Base-by-base conservation (phyloP, 2,797 vertebrate genomes). In the Ambastaia sidthimunki region DNA sequence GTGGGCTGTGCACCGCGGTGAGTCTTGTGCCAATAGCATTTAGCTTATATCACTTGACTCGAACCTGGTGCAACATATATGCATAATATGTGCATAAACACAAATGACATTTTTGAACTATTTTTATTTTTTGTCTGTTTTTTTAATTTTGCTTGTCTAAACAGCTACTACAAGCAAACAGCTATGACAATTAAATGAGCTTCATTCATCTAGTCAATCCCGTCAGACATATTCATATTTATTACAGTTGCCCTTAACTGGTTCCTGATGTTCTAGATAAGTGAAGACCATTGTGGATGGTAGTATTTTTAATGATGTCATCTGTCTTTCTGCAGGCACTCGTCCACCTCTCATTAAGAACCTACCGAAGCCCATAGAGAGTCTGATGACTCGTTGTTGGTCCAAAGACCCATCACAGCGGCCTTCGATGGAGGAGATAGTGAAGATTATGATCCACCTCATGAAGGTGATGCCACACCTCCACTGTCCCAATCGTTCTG, bases 381-480 rank as follows among this genome's bases (percentile, higher is more conserved):
- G 96, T 88, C 93, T 99, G 88, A 99, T 99, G 98, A 99, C 98
- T 67, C 96, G 97, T 77, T 99, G 98, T 88, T 99, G 98, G 98
- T 98, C 97, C 85, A 99, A 99, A 93, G 98, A 99, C 92, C 98
- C 98, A 13, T 96, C 97, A 55, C 96, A 98, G 85, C 92, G 98
- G 82, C 98, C 98, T 83, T 99, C 98, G 69, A 99, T 99, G 98
- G 98, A 99, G 84, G 98, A 99, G 92, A 99, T 99, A 48, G 96
- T 99, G 85, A 99, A 98, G 93, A 98, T 99, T 92, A 99, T 99
- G 98, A 95, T 91, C 88, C 97, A 99, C 83, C 95, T 99, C 84
- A 99, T 98, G 97, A 94, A 93, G 94, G 98, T 98, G 95, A 90
- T 81, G 0, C 80, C 57, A 15, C 78, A 13, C 44, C 9, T 1